Evolutionary conservation across 2,888 invertebrate species (phyloP).

Genomic region (Synergus japonicus): DNA sequence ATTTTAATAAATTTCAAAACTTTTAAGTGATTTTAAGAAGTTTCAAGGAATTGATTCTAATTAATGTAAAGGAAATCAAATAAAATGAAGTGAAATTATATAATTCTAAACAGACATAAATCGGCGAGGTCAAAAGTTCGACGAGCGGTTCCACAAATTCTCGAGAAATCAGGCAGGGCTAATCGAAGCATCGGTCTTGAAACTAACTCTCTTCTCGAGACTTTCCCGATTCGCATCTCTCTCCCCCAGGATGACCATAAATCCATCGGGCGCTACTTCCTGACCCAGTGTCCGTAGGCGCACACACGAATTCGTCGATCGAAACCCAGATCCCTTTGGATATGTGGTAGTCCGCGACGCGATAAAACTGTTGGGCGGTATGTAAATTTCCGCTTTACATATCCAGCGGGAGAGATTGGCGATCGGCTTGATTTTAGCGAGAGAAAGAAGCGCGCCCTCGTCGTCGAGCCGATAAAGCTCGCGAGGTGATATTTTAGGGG

Average conservation of each 20-base stretch:
- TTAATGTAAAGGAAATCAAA: too few species aligned
- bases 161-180: conserved; percentile 24
- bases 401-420: conserved; percentile 53
- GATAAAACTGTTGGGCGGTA: conserved; percentile 54
- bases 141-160: conserved; percentile 9
- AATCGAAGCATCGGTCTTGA: conserved; percentile 25
- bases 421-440: conserved; percentile 51
- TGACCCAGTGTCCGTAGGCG: conserved; percentile 58
- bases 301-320: conserved; percentile 43
- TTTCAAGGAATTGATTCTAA: too few species aligned
- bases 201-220: conserved; percentile 1
- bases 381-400: conserved; percentile 56
- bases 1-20: too few species aligned
- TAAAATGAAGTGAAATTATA: too few species aligned
- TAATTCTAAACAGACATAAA: background rate
- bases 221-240: conserved; percentile 65
- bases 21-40: too few species aligned
- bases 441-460: conserved; percentile 46
- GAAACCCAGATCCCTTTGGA: conserved; percentile 55
- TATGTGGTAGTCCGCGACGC: conserved; percentile 39
- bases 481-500: conserved; percentile 75
- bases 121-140: conserved; percentile 12
- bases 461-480: conserved; percentile 53
- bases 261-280: conserved; percentile 65
- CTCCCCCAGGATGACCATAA: conserved; percentile 67